Base-by-base conservation (phyloP, 2,113 vertebrate genomes). In the Pachypanchax playfairii region DNA sequence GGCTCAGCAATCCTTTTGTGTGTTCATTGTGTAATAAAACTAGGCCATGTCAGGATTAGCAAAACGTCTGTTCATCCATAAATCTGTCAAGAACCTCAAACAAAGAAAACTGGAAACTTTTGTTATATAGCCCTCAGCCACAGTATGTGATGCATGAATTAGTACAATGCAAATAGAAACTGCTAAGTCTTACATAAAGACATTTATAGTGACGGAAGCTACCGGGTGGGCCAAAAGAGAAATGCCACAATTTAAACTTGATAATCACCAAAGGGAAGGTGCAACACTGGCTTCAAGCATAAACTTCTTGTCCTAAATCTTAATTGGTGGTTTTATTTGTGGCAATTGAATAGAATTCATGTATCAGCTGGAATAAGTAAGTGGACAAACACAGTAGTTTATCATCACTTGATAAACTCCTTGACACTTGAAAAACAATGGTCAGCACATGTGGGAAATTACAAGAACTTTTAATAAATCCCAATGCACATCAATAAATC, bases 21-120 rank as follows among this genome's bases (percentile, higher is more conserved):
- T 12, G n/a, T 51, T 33, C n/a, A 51, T 31, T 29, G 8, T 39
- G 17, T n/a, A 50, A 11, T 29, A 20, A 21, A 41, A 10, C 39
- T 10, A 41, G 46, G 20, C 20, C 10, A 42, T 29, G 39, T 63
- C 47, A 63, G 39, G 60, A 63, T 42, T 31, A 51, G 46, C 24
- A 26, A 50, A 26, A 38, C 5, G 22, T 50, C 13, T 22, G 5
- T 42, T 42, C 24, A 49, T 39, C 46, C 15, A 39, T 14, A 50
- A 22, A 62, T 41, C n/a, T 18, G 39, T n/a, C n/a, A 41, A 41
- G n/a, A 41, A 41, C 18, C 7, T 41, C n/a, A 18, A 41, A 41
- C n/a, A n/a, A n/a, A n/a, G n/a, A n/a, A 39, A 18, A 41, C 39
- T 41, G 2, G 6, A 18, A 8, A 41, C 8, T 8, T 41, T 41